phyloP scores from a whole-genome alignment of 1,140 invertebrate species.

The Danaus melanippus region DNA sequence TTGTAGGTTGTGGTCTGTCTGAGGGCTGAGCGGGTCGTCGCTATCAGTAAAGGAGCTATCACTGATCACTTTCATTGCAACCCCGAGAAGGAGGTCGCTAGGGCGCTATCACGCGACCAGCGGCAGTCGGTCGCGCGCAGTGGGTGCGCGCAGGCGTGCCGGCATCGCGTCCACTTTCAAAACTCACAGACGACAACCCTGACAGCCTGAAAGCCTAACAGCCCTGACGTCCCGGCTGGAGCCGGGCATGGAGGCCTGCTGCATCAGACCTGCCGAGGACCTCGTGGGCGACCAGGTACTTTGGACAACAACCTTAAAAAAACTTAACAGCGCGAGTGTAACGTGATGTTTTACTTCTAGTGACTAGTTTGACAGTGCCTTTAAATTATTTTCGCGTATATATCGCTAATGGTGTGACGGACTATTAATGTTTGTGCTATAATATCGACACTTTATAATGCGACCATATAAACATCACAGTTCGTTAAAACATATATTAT shows the following conservation, averaged over 20 bases:
- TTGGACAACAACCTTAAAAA: conserved; percentile 1
- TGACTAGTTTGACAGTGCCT: conserved; percentile 12
- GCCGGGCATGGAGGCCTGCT: conserved; percentile 62
- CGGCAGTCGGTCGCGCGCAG: conserved; percentile 50
- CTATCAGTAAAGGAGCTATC: conserved; percentile 54
- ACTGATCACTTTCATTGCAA: conserved; percentile 65
- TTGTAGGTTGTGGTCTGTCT: conserved; percentile 7
- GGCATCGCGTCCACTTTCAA: conserved; percentile 21
- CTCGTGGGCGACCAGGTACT: conserved; percentile 63
- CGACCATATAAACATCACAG: too few relatives aligned
- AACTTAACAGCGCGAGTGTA: conserved; percentile 8
- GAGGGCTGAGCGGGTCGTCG: conserved; percentile 40
- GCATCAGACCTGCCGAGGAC: conserved; percentile 56
- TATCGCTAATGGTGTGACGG: too few relatives aligned
- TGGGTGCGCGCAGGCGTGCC: conserved; percentile 53
- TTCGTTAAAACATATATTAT: too few relatives aligned
- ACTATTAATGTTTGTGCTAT: too few relatives aligned
- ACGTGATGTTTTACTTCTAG: conserved; percentile 9
- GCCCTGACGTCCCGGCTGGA: conserved; percentile 27
- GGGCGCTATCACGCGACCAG: conserved; percentile 39
- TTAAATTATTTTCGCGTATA: conserved; percentile 5
- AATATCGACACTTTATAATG: too few relatives aligned
- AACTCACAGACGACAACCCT: too few relatives aligned
- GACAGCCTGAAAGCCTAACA: too few relatives aligned
- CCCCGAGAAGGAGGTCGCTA: conserved; percentile 54